phyloP scores from a whole-genome alignment of 2,113 vertebrate genomes.

The Oenanthe melanoleuca region DNA sequence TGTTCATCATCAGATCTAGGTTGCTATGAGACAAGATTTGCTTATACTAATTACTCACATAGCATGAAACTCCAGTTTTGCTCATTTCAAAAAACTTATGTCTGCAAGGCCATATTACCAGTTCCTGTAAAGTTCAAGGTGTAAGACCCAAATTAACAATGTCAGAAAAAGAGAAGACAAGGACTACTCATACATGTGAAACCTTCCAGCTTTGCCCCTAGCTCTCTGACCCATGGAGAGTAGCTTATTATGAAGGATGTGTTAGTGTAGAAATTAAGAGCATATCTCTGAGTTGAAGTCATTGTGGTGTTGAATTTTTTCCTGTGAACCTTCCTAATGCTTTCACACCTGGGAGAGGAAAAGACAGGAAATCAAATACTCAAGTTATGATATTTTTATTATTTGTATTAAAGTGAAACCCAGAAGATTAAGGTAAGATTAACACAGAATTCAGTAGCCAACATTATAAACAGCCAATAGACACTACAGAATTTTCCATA shows the following conservation, averaged over 20 bases:
- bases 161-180: background rate
- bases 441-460: background rate
- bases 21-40: conserved; percentile 73
- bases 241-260: background rate
- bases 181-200: background rate
- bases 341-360: background rate
- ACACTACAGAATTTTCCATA: background rate
- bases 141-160: conserved; percentile 18
- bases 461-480: background rate
- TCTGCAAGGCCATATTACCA: background rate
- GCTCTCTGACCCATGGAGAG: background rate
- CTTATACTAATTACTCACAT: conserved; percentile 71
- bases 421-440: background rate
- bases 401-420: background rate
- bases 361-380: background rate
- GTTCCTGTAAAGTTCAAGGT: conserved; percentile 23
- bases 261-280: background rate
- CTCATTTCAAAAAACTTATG: conserved; percentile 62
- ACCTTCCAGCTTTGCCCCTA: background rate
- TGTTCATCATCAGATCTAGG: conserved; percentile 75
- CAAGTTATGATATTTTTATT: background rate
- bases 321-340: background rate
- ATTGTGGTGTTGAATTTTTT: background rate
- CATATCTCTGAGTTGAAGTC: background rate
- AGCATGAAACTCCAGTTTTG: conserved; percentile 51